phyloP scores from a whole-genome alignment of 1,140 invertebrate species.

The Drosophila gunungcola region DNA sequence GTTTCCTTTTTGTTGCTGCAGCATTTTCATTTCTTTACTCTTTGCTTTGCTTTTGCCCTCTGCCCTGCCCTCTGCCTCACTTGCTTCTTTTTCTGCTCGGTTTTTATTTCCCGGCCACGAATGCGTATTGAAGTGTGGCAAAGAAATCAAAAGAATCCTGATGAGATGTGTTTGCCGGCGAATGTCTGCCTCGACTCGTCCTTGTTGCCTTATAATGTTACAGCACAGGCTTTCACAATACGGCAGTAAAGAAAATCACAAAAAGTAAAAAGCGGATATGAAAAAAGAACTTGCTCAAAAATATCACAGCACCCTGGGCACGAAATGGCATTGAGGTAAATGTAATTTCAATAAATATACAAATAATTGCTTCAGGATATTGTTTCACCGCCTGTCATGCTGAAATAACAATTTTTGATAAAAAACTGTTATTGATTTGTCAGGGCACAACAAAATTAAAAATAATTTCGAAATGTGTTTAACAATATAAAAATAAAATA shows the following conservation, averaged over 20 bases:
- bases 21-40: conserved; percentile 51
- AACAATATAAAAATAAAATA: no score
- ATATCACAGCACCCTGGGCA: conserved; percentile 10
- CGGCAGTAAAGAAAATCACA: conserved; percentile 20
- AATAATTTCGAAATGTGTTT: not conserved
- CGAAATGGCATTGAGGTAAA: conserved; percentile 35
- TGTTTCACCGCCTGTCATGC: conserved; percentile 19
- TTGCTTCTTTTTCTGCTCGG: conserved; percentile 15
- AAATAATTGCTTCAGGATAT: conserved; percentile 54
- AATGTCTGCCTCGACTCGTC: conserved; percentile 9
- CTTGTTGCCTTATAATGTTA: conserved; percentile 45
- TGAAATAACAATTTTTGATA: not conserved
- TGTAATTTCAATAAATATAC: conserved; percentile 64
- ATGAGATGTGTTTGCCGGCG: conserved; percentile 65
- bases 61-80: conserved; percentile 3
- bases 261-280: conserved; percentile 53
- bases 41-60: conserved; percentile 31
- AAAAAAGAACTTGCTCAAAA: conserved; percentile 27
- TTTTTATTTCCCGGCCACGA: conserved; percentile 59
- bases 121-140: conserved; percentile 73
- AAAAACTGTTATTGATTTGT: conserved; percentile 1
- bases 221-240: conserved; percentile 30
- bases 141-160: conserved; percentile 78
- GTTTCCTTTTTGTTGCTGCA: conserved; percentile 63
- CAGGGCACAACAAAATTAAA: conserved; percentile 1